Evolutionary conservation across 1,140 invertebrate species (phyloP), one percentile per base, ranked within the genome.

Genomic region (Drosophila varians): DNA sequence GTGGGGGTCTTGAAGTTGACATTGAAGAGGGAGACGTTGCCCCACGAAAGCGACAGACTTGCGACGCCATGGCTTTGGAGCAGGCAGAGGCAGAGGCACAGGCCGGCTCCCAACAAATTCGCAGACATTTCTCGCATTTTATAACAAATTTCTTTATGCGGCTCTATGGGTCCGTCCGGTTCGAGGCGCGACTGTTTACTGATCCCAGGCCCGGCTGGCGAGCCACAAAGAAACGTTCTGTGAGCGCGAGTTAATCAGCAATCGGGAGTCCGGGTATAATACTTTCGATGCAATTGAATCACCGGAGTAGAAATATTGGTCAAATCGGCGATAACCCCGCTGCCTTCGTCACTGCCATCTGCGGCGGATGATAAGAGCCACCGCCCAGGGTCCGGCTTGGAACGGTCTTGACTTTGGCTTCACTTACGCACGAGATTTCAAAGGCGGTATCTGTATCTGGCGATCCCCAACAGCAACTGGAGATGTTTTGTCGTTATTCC

Each of bases 281-380:
- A 79, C 64, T 79, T 80, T 79, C 73, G 31, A 51, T 60, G 38
- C 47, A 73, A 80, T 84, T 80, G 79, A 86, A 70, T 86, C 80
- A 80, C 66, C 46, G 25, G 46, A 52, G 51, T 42, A 55, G 23
- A 46, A 23, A 66, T 87, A 79, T 80, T 77, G 69, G 76, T 73
- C 82, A 69, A 69, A 34, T 52, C 38, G 23, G 2, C 54, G 79
- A 84, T 86, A 84, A 84, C 79, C 79, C 58, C 49, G 16, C 46
- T 34, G 58, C 38, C 57, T 79, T 72, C 71, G 56, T 79, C 75
- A 78, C 49, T 36, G 40, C 25, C 45, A 60, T 21, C 16, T n/a
- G 14, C 8, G 36, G 38, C 16, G 12, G 5, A 7, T 69, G 79
- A 84, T 84, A 80, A 86, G 42, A n/a, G 65, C 26, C 6, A 1